A percentile compares a stretch with the other conserved stretches of the same genome.
Evolutionary conservation across 1,140 invertebrate species (phyloP).

Genomic region (Frieseomelitta varia): DNA sequence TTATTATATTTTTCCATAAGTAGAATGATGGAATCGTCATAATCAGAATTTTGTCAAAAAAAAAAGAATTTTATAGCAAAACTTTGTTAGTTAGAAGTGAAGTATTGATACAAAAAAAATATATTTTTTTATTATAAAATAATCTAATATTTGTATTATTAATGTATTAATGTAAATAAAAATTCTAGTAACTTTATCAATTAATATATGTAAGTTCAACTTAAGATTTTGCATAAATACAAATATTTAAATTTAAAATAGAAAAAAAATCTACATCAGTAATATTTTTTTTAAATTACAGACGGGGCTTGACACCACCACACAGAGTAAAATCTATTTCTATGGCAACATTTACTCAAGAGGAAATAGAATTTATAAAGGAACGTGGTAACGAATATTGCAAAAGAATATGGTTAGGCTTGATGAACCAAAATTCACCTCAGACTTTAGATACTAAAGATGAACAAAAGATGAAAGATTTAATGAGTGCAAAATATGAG

Average conservation of each 20-base stretch:
- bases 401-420: slow-evolving; percentile 93
- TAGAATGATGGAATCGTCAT: background rate
- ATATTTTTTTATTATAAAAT: background rate
- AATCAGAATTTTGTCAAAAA: background rate
- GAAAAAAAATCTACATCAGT: background rate
- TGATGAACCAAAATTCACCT: slow-evolving; percentile 85
- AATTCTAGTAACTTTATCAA: background rate
- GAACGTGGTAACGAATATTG: slow-evolving; percentile 96
- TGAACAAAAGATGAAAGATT: slow-evolving; percentile 94
- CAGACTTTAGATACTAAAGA: slow-evolving; percentile 86
- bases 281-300: slow-evolving; percentile 78
- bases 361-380: slow-evolving; percentile 96
- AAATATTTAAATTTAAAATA: too few species aligned
- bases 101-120: background rate
- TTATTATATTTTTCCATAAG: background rate
- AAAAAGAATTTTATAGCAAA: background rate
- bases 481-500: slow-evolving; percentile 97
- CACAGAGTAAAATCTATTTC: slow-evolving; percentile 99
- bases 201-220: background rate
- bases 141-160: background rate
- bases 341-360: slow-evolving; percentile 98
- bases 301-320: slow-evolving; percentile 97
- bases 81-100: background rate
- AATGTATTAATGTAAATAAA: too few species aligned
- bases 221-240: too few species aligned